These are phyloP conservation scores for Nesidiocoris tenuis DNA, from an alignment of 2,888 invertebrate species.

Conservation along the genomic window DNA sequence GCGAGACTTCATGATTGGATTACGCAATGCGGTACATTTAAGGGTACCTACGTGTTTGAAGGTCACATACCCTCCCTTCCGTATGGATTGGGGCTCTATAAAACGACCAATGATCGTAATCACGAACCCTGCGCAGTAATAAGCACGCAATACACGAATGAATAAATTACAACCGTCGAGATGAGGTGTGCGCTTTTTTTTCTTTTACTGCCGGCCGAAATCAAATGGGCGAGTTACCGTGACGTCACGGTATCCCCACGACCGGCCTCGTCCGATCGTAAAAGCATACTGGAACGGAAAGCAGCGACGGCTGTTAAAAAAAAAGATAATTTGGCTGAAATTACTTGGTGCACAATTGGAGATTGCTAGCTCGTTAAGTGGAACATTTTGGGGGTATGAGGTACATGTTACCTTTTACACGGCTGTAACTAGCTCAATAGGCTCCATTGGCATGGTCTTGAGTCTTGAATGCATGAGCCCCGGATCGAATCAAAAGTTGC, in stretches of 20 bases:
- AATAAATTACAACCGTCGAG: constrained; percentile 24
- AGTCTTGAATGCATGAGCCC: background rate
- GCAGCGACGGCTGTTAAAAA: background rate
- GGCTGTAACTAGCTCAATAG: background rate
- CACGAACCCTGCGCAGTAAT: constrained; percentile 25
- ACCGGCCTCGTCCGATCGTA: background rate
- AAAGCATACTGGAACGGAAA: background rate
- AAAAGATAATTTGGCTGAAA: background rate
- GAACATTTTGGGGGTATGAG: background rate
- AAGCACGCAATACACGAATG: constrained; percentile 35
- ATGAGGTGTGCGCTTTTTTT: constrained; percentile 2
- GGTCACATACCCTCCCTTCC: constrained; percentile 16
- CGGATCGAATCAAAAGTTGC: background rate
- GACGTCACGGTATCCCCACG: constrained; percentile 29
- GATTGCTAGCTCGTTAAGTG: background rate
- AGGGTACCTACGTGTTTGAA: constrained; percentile 31
- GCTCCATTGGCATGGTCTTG: too few relatives aligned
- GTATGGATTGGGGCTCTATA: constrained; percentile 10
- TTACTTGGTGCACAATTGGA: background rate
- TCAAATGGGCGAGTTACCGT: constrained; percentile 18
- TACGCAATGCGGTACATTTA: constrained; percentile 35
- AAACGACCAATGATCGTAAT: constrained; percentile 15
- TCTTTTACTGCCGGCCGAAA: constrained; percentile 8
- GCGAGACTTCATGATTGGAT: constrained; percentile 19
- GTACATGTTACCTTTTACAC: background rate